Evolutionary conservation across 2,113 vertebrate genomes (phyloP).

Genomic region (Mesembrinibis cayennensis): DNA sequence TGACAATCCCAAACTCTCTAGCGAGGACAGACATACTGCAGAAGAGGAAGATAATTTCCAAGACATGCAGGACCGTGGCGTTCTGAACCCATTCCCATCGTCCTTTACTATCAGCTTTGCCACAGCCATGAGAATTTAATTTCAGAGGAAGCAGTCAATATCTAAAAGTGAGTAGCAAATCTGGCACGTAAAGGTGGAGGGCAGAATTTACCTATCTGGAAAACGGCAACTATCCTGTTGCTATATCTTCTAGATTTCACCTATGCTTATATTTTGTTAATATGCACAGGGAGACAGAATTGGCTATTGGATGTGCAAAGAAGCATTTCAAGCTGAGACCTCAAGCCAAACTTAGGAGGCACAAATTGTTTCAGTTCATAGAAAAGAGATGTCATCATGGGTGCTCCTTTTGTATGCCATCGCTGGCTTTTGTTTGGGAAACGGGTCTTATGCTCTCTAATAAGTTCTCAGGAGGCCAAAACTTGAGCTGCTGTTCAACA

Average conservation of each 20-base stretch:
- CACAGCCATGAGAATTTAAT: background rate
- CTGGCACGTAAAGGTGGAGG: background rate
- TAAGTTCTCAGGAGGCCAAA: background rate
- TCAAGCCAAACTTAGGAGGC: background rate
- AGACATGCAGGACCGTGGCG: background rate
- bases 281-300: background rate
- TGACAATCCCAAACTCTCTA: background rate
- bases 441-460: fast-evolving
- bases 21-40: background rate
- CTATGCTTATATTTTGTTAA: background rate
- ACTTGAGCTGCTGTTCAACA: background rate
- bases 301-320: background rate
- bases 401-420: background rate
- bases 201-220: background rate
- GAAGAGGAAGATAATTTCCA: background rate
- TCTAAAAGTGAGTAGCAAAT: background rate
- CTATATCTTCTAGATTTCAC: background rate
- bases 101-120: background rate
- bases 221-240: background rate
- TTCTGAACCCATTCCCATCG: background rate
- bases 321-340: background rate
- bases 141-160: background rate
- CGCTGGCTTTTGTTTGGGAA: background rate
- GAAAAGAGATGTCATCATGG: background rate
- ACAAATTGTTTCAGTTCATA: background rate